Conservation (phyloP, 2,888 invertebrate species). For the Marasmarcha lunaedactyla region DNA sequence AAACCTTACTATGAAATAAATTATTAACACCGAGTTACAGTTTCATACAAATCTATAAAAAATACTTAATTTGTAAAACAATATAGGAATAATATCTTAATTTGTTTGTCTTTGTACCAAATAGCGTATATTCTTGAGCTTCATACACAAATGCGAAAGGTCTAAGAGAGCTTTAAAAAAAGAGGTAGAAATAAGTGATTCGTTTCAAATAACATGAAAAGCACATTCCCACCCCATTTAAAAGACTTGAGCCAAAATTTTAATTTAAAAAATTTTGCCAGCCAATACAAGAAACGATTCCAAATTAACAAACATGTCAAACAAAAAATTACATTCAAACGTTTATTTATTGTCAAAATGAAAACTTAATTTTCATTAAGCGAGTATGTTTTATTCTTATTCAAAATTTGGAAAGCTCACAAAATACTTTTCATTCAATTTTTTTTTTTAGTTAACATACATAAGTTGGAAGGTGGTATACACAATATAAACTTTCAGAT, state of each 20-base stretch:
- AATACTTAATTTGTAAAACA: slow-evolving; percentile 48
- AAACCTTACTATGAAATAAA: slow-evolving; percentile 52
- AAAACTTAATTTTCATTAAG: no score
- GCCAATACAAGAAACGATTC: slow-evolving; percentile 18
- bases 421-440: no score
- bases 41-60: slow-evolving; percentile 18
- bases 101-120: slow-evolving; percentile 68
- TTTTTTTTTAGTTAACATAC: no score
- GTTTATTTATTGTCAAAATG: no score
- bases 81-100: slow-evolving; percentile 57
- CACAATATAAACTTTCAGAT: background rate
- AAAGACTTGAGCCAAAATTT: slow-evolving; percentile 55
- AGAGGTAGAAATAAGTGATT: slow-evolving; percentile 32
- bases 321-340: no score
- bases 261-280: slow-evolving; percentile 46
- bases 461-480: no score
- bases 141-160: slow-evolving; percentile 26
- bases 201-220: slow-evolving; percentile 51
- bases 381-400: no score
- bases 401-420: no score
- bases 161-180: slow-evolving; percentile 35
- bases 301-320: background rate
- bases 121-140: slow-evolving; percentile 44
- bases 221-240: slow-evolving; percentile 36
- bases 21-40: slow-evolving; percentile 39